Evolutionary conservation across 37 sponge, comb jelly and placozoan species (phyloP), one percentile per base, ranked within the genome.

Genomic region (Diacarnus erythraeanus): DNA sequence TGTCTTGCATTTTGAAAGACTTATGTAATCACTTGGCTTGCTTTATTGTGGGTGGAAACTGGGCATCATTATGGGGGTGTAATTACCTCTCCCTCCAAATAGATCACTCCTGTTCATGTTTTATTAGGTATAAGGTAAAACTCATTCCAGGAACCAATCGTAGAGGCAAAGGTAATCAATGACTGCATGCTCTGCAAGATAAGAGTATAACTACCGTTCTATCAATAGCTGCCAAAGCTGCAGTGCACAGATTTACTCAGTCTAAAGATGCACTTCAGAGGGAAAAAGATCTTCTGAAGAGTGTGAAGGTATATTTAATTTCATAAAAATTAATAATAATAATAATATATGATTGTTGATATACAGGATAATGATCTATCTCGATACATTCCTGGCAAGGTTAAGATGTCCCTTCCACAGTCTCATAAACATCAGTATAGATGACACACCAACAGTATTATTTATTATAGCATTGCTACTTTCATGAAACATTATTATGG

Each of bases 271-370:
- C 83, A 26, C 43, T 84, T 41, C 82, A 69, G 33, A 78, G 81
- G 56, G 99, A 98, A 65, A 91, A 87, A 63, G 92, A 98, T 57
- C 81, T 96, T 41, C 85, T 98, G 43, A 91, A 89, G 79, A 91
- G 92, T 77, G 80, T 96, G 36, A 96, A 91, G 86, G 99, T 97
- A 76, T 47, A 12, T 47, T 12, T 47, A 47, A 12, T 47, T 47
- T 15, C 51, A 12, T 15, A 47, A 47, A 47, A 47, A 12, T 12
- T 15, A 47, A 12, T 47, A 12, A 47, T 6, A 6, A 47, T 15
- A 47, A 0, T 9, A 26, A 18, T 10, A 33, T 6, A 58, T 8
- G 1, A 8, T 36, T 18, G 36, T 31, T 58, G 17, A 42, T 33
- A 15, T 29, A 10, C 74, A 93, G 93, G 93, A 93, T 40, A 93